Conservation (phyloP, 2,113 vertebrate genomes). For the Passerina amoena region DNA sequence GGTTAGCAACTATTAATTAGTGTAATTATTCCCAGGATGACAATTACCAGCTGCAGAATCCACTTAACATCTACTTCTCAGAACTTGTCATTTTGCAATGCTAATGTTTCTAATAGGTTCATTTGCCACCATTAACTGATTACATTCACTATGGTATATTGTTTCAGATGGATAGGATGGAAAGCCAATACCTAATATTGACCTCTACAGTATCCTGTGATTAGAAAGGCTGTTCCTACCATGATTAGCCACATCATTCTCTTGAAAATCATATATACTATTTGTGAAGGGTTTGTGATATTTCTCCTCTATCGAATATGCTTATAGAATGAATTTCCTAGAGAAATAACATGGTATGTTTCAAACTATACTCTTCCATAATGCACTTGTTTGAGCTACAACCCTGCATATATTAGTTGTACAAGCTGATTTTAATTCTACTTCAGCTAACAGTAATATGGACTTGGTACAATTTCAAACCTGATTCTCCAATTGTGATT, state of each 20-base stretch:
- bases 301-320: slow-evolving; percentile 42
- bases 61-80: slow-evolving; percentile 84
- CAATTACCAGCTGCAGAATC: slow-evolving; percentile 91
- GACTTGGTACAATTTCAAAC: neutral
- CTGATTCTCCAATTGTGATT: neutral
- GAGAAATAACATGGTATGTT: slow-evolving; percentile 29
- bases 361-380: neutral
- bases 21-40: slow-evolving; percentile 89
- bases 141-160: slow-evolving; percentile 80
- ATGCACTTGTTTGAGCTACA: neutral
- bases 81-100: slow-evolving; percentile 76
- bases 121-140: slow-evolving; percentile 89
- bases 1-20: slow-evolving; percentile 94
- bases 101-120: slow-evolving; percentile 80
- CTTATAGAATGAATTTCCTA: neutral
- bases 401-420: neutral
- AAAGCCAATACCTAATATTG: slow-evolving; percentile 84
- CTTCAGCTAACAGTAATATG: neutral
- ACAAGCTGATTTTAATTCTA: neutral
- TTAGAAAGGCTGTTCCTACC: slow-evolving; percentile 62
- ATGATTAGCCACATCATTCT: slow-evolving; percentile 63
- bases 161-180: slow-evolving; percentile 82
- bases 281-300: slow-evolving; percentile 42
- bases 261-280: slow-evolving; percentile 52
- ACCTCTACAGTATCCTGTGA: slow-evolving; percentile 80